These are phyloP conservation scores for Zosterops hypoxanthus DNA, from an alignment of 2,113 vertebrate species.

Conservation along the genomic window DNA sequence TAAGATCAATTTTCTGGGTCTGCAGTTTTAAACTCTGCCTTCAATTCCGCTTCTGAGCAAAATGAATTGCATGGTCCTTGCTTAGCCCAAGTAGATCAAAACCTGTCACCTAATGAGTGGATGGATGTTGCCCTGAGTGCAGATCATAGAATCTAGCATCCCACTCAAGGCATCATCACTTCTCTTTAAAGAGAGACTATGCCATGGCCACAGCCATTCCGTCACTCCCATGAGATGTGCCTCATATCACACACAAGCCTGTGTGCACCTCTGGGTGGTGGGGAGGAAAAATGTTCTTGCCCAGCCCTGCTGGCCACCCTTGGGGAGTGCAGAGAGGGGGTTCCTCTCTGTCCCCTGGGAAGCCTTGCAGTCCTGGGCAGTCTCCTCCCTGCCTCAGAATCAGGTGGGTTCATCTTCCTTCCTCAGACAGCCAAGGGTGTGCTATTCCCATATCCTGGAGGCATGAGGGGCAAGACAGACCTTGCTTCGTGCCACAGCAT, in stretches of 20 bases:
- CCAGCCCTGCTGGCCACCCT: rapidly evolving
- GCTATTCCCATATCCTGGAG: neutral
- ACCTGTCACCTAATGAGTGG: neutral
- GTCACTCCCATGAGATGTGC: neutral
- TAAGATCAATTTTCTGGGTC: conserved; percentile 48
- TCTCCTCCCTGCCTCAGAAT: neutral
- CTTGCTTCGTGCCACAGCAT: rapidly evolving
- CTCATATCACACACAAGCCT: neutral
- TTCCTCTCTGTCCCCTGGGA: rapidly evolving
- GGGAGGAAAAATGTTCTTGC: neutral
- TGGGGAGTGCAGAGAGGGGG: rapidly evolving
- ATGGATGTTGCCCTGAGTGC: neutral
- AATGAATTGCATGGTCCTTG: neutral
- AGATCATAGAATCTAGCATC: neutral
- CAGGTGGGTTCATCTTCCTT: neutral
- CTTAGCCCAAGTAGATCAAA: neutral
- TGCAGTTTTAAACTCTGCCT: conserved; percentile 38
- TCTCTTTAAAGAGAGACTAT: rapidly evolving
- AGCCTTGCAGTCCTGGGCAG: neutral
- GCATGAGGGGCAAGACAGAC: neutral
- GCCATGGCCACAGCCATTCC: rapidly evolving
- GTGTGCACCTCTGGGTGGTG: rapidly evolving
- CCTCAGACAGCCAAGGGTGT: neutral
- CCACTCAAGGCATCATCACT: neutral
- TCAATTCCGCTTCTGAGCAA: neutral